These are phyloP conservation scores for Epizoanthus scotinus DNA, from an alignment of 92 coral and sea anemone genomes.

Conservation along the genomic window DNA sequence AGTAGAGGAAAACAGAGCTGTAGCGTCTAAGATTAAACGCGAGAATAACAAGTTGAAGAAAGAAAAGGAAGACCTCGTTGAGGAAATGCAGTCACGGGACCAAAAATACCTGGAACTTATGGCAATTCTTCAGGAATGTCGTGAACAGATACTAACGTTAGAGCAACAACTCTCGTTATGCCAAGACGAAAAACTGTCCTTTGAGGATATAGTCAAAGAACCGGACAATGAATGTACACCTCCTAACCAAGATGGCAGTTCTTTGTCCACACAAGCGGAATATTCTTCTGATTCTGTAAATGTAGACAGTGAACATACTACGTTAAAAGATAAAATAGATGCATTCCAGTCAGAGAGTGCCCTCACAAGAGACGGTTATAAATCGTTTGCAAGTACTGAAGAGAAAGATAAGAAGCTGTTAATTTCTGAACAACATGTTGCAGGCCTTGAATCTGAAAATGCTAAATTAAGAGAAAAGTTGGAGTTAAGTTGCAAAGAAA, in stretches of 20 bases:
- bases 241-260: neutral
- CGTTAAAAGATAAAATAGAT: neutral
- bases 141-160: conserved; percentile 7
- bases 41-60: conserved; percentile 21
- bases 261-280: neutral
- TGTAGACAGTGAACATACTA: neutral
- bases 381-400: neutral
- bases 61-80: conserved; percentile 1
- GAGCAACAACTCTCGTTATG: conserved; percentile 15
- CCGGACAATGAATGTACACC: neutral
- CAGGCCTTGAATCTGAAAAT: conserved; percentile 2
- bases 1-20: conserved; percentile 34
- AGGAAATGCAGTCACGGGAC: conserved; percentile 3
- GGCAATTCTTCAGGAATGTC: conserved; percentile 6
- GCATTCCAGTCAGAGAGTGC: neutral
- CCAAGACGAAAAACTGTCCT: neutral
- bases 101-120: conserved; percentile 2
- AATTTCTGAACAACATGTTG: neutral
- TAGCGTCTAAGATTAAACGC: neutral
- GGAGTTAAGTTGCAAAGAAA: neutral
- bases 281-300: neutral
- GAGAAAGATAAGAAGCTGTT: neutral
- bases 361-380: neutral
- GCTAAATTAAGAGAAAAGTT: neutral
- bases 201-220: neutral